Conservation (phyloP, 2,113 vertebrate species). For the Girardinichthys multiradiatus region DNA sequence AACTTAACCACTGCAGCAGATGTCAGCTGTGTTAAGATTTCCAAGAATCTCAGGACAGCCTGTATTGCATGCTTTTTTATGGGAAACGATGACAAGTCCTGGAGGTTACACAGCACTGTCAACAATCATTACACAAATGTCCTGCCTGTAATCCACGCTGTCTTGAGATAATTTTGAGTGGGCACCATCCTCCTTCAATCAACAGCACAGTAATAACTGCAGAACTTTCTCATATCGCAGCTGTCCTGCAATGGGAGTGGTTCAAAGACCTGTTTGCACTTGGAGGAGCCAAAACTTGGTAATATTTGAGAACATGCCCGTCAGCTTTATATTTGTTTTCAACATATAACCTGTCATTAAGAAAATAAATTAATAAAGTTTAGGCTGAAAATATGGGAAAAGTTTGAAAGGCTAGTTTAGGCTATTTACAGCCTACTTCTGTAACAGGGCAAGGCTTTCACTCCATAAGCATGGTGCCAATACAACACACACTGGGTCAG, state of each 20-base stretch:
- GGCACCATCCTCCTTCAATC: conserved; percentile 56
- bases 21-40: neutral
- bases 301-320: conserved; percentile 1
- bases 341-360: conserved; percentile 7
- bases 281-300: conserved; percentile 51
- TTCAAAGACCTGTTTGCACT: conserved; percentile 64
- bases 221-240: conserved; percentile 49
- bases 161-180: conserved; percentile 1
- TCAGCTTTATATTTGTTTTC: conserved; percentile 14
- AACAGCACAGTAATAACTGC: conserved; percentile 42
- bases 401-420: neutral
- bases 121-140: conserved; percentile 22
- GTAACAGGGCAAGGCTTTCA: neutral
- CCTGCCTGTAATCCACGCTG: conserved; percentile 21
- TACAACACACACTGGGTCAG: neutral
- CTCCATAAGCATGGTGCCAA: neutral
- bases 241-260: conserved; percentile 65
- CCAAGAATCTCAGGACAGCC: neutral
- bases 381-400: neutral
- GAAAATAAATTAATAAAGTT: neutral
- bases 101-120: conserved; percentile 20
- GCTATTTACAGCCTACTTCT: neutral
- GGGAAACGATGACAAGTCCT: neutral
- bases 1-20: neutral
- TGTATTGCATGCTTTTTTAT: neutral